These are phyloP conservation scores for Mystacornis crossleyi DNA, from an alignment of 2,113 vertebrate genomes.

Conservation along the genomic window DNA sequence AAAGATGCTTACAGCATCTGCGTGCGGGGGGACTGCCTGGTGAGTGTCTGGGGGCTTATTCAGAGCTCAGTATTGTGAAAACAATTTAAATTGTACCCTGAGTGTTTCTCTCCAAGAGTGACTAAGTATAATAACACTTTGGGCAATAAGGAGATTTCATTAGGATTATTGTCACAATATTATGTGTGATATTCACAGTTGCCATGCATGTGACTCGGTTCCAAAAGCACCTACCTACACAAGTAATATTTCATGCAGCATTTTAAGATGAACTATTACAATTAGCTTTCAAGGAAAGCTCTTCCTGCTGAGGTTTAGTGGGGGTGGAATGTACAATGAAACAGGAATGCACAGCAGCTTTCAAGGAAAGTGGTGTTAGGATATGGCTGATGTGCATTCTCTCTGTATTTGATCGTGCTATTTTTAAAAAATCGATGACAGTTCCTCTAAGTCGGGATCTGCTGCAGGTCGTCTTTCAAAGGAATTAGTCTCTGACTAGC, in stretches of 20 bases:
- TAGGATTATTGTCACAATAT: conserved; percentile 58
- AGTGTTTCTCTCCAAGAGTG: background rate
- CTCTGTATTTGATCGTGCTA: background rate
- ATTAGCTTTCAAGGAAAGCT: conserved; percentile 9
- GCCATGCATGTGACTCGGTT: background rate
- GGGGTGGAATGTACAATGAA: background rate
- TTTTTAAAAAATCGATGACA: conserved; percentile 34
- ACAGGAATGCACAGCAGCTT: background rate
- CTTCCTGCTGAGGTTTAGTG: background rate
- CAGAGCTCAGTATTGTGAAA: background rate
- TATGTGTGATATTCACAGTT: conserved; percentile 21
- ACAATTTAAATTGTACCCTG: background rate
- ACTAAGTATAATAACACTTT: background rate
- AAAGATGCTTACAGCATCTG: conserved; percentile 94
- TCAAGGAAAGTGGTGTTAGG: background rate
- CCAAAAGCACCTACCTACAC: conserved; percentile 5
- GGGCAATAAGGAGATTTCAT: conserved; percentile 9
- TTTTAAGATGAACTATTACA: background rate
- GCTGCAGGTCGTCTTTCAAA: background rate
- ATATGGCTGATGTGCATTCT: background rate
- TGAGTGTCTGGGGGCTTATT: conserved; percentile 61
- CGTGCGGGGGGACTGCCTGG: conserved; percentile 90
- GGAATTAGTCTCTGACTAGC: background rate
- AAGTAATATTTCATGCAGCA: background rate
- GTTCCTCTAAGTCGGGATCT: background rate